These are phyloP conservation scores for Drosophila trapezifrons DNA, from an alignment of 1,140 invertebrate genomes.

Conservation along the genomic window DNA sequence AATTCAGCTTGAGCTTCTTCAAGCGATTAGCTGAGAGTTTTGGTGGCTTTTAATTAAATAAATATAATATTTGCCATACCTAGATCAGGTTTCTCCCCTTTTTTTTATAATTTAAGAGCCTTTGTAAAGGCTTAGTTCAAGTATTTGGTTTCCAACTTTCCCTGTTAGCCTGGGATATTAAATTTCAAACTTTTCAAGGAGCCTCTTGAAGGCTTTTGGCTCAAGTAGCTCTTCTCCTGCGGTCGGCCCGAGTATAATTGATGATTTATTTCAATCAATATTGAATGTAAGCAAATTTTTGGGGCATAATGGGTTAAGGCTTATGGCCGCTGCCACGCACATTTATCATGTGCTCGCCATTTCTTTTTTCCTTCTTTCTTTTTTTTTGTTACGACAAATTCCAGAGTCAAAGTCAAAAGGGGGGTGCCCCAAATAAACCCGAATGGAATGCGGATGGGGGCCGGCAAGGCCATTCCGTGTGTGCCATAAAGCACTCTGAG, in stretches of 20 bases:
- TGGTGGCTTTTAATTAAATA: neutral
- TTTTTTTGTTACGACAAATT: constrained; percentile 42
- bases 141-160: neutral
- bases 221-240: constrained; percentile 1
- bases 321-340: constrained; percentile 44
- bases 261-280: constrained; percentile 44
- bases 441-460: constrained; percentile 29
- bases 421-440: constrained; percentile 32
- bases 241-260: constrained; percentile 3
- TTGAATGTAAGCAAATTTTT: constrained; percentile 19
- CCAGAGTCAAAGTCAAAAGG: constrained; percentile 63
- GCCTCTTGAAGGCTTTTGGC: neutral
- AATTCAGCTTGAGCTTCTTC: neutral
- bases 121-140: neutral
- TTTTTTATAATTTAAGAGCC: neutral
- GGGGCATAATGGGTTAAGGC: constrained; percentile 35
- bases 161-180: neutral
- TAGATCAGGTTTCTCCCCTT: too few relatives aligned
- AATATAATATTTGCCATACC: neutral
- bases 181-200: constrained; percentile 7
- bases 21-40: neutral
- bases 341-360: constrained; percentile 61
- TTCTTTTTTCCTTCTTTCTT: constrained; percentile 15
- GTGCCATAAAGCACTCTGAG: constrained; percentile 41
- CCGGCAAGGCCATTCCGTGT: constrained; percentile 31